Conservation (phyloP, 1,140 invertebrate genomes). For the Drosophila albomicans region DNA sequence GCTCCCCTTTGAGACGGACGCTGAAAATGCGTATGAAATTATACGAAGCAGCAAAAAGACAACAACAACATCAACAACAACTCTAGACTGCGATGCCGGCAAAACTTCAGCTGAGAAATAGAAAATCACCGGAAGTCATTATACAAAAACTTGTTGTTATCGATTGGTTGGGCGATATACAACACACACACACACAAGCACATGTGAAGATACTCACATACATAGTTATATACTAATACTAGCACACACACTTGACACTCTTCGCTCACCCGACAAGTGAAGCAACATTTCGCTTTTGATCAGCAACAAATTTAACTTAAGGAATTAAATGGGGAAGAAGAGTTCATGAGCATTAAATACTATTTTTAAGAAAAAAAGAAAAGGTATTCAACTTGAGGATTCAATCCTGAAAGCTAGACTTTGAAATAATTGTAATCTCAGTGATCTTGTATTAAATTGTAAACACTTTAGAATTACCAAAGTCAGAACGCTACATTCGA, state of each 20-base stretch:
- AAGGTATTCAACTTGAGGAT: no score
- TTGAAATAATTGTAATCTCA: no score
- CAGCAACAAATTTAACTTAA: no score
- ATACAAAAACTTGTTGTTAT: constrained; percentile 83
- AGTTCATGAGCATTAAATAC: no score
- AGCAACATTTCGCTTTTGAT: constrained; percentile 10
- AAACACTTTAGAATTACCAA: no score
- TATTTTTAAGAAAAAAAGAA: no score
- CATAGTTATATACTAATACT: constrained; percentile 25
- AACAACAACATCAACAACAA: constrained; percentile 47
- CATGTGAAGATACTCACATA: constrained; percentile 1
- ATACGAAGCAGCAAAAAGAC: constrained; percentile 65
- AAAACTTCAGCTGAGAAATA: constrained; percentile 80
- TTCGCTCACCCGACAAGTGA: constrained; percentile 36
- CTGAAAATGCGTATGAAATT: constrained; percentile 81
- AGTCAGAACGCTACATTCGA: no score
- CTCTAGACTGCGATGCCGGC: constrained; percentile 55
- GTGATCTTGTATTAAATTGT: no score
- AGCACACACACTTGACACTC: constrained; percentile 19
- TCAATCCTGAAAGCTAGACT: no score
- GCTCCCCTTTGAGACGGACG: constrained; percentile 36
- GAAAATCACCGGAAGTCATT: constrained; percentile 83
- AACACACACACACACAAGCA: constrained; percentile 46
- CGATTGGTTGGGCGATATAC: constrained; percentile 78
- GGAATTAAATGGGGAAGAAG: no score